These are phyloP conservation scores for Microcebus lehilahytsara DNA, from an alignment of 2,113 vertebrate genomes.

Conservation along the genomic window DNA sequence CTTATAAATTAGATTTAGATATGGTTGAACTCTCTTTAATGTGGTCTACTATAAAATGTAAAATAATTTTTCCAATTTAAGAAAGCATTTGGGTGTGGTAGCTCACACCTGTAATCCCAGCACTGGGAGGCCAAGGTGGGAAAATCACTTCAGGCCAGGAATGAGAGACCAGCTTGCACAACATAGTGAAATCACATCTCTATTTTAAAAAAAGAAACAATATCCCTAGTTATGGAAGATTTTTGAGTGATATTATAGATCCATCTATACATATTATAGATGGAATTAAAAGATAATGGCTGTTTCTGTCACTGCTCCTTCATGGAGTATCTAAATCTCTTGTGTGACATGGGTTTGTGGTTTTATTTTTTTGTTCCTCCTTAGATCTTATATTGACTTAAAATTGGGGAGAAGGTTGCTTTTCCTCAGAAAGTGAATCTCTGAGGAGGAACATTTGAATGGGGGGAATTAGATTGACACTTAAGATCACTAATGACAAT, in stretches of 20 bases:
- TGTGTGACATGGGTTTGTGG: background rate
- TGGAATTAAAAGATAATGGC: background rate
- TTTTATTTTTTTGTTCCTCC: background rate
- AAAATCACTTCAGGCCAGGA: too few species aligned
- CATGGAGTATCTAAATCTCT: background rate
- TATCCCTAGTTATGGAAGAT: background rate
- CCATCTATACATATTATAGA: background rate
- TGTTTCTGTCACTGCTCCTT: background rate
- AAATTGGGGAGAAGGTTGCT: background rate
- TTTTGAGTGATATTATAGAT: background rate
- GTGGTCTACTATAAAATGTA: background rate
- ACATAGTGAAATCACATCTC: too few species aligned
- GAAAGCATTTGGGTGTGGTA: background rate
- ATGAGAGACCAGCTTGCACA: too few species aligned
- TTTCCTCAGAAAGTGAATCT: constrained; percentile 15
- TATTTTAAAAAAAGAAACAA: background rate
- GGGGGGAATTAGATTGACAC: background rate
- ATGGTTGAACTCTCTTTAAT: background rate
- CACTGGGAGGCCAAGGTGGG: too few species aligned
- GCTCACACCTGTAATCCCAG: too few species aligned
- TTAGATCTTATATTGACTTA: background rate
- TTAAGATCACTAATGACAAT: background rate
- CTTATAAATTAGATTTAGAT: background rate
- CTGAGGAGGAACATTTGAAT: background rate
- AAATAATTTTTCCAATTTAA: background rate